Conservation (phyloP, 2,797 vertebrate species). For the Schizopygopsis pylzovi region DNA sequence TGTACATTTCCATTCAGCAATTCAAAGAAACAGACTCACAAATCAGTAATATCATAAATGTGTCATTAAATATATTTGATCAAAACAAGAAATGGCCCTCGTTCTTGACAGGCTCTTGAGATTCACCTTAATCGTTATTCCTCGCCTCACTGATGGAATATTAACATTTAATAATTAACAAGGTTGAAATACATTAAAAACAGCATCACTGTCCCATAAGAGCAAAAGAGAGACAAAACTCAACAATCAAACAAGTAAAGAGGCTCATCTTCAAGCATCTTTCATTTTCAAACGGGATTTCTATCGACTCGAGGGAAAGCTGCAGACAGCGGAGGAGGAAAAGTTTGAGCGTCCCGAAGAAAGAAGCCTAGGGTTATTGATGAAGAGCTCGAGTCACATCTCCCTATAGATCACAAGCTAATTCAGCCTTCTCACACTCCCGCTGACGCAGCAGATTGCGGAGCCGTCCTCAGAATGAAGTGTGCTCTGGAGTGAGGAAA, state of each 20-base stretch:
- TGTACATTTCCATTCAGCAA: background rate
- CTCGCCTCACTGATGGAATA: background rate
- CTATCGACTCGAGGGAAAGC: background rate
- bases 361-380: conserved; percentile 26
- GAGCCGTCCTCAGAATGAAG: conserved; percentile 28
- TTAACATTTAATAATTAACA: background rate
- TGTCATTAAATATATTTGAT: background rate
- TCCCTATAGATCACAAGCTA: conserved; percentile 46
- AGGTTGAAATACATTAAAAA: background rate
- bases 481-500: conserved; percentile 53
- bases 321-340: conserved; percentile 2
- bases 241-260: background rate
- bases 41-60: background rate
- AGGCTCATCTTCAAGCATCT: background rate
- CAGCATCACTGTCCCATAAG: background rate
- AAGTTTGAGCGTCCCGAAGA: background rate
- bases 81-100: background rate
- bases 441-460: conserved; percentile 15
- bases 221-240: background rate
- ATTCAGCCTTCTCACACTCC: conserved; percentile 19
- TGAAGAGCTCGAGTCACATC: conserved; percentile 23
- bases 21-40: background rate
- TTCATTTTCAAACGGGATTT: background rate
- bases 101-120: no score
- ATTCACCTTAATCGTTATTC: background rate